Conservation (phyloP, 1,140 invertebrate genomes). For the Achroia grisella region DNA sequence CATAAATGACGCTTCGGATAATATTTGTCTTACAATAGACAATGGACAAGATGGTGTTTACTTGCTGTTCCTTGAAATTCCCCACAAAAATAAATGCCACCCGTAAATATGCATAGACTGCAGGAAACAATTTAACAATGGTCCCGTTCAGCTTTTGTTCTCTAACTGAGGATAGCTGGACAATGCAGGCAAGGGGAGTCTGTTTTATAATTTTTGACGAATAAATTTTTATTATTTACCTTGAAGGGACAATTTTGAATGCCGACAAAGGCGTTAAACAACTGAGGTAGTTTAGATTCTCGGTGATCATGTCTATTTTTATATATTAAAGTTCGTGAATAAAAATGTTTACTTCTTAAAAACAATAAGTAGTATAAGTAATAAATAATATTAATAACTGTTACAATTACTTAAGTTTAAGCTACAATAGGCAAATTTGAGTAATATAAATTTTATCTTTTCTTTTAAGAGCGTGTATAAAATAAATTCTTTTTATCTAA, state of each 20-base stretch:
- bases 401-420: too few relatives aligned
- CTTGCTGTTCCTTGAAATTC: too few relatives aligned
- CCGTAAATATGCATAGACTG: slow-evolving; percentile 27
- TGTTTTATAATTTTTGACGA: slow-evolving; percentile 43
- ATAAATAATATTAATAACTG: too few relatives aligned
- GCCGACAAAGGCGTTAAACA: slow-evolving; percentile 27
- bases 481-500: too few relatives aligned
- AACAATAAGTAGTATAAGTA: too few relatives aligned
- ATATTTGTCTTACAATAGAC: slow-evolving; percentile 42
- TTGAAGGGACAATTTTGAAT: slow-evolving; percentile 26
- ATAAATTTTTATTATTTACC: slow-evolving; percentile 46
- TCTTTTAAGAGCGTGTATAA: too few relatives aligned
- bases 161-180: slow-evolving; percentile 24
- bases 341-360: too few relatives aligned
- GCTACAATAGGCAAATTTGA: too few relatives aligned
- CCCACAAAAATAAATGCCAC: slow-evolving; percentile 20
- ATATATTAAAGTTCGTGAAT: too few relatives aligned
- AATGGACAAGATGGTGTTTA: slow-evolving; percentile 7
- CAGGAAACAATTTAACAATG: slow-evolving; percentile 32
- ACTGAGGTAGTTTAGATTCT: too few relatives aligned
- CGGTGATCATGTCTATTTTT: too few relatives aligned
- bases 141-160: slow-evolving; percentile 28
- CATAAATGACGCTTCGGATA: slow-evolving; percentile 41
- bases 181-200: slow-evolving; percentile 37
- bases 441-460: too few relatives aligned